phyloP scores from a whole-genome alignment of 2,797 vertebrate species.

The Simalia tracyae region DNA sequence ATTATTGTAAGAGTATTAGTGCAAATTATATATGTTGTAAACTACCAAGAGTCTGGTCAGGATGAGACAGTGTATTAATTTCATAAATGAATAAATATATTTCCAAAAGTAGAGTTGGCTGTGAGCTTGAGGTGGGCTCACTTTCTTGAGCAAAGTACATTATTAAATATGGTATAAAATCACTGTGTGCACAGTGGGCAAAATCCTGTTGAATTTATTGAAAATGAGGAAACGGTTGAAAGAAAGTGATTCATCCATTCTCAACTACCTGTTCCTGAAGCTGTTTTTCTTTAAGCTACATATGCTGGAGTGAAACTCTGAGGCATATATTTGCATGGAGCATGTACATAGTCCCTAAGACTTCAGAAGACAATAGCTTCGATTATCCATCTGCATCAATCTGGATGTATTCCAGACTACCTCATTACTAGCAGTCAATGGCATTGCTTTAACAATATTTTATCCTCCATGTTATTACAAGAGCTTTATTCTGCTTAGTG shows the following conservation, averaged over 20 bases:
- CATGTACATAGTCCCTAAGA: slow-evolving; percentile 36
- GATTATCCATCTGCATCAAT: slow-evolving; percentile 68
- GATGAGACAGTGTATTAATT: too few relatives aligned
- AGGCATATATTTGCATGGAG: neutral
- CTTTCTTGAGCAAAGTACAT: too few relatives aligned
- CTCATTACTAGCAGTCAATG: slow-evolving; percentile 69
- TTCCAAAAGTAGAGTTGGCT: too few relatives aligned
- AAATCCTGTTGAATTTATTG: neutral
- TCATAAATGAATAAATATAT: too few relatives aligned
- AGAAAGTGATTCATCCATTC: neutral
- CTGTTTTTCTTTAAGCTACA: neutral
- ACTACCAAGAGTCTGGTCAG: too few relatives aligned
- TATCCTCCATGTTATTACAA: slow-evolving; percentile 65
- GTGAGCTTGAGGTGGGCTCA: too few relatives aligned
- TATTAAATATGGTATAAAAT: too few relatives aligned
- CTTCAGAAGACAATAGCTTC: slow-evolving; percentile 62
- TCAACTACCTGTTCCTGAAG: neutral
- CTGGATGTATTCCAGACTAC: slow-evolving; percentile 67
- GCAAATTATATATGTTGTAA: too few relatives aligned
- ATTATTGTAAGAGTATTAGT: too few relatives aligned
- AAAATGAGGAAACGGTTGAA: neutral
- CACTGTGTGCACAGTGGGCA: neutral
- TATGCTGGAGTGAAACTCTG: neutral
- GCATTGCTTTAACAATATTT: slow-evolving; percentile 68
- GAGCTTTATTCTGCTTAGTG: slow-evolving; percentile 68